Conservation (phyloP, 2,113 vertebrate species). For the Oryzias melastigma region DNA sequence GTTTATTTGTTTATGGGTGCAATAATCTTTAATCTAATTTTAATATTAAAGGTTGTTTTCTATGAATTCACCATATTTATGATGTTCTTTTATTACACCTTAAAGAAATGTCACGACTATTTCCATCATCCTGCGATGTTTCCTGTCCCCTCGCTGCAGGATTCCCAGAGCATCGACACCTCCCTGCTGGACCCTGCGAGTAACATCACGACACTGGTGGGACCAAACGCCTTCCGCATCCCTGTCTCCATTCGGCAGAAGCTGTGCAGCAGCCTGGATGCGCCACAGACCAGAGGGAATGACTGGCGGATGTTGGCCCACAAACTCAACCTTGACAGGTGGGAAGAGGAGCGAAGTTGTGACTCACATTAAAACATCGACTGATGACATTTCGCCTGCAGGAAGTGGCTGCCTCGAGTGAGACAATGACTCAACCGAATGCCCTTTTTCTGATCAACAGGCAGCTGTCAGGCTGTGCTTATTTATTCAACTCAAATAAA, state of each 20-base stretch:
- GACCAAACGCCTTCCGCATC: slow-evolving; percentile 93
- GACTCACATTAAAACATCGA: slow-evolving; percentile 4
- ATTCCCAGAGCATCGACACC: slow-evolving; percentile 85
- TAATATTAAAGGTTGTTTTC: background rate
- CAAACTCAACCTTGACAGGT: slow-evolving; percentile 97
- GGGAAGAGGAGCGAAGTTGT: slow-evolving; percentile 8
- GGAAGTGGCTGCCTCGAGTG: slow-evolving; percentile 1
- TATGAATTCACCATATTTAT: slow-evolving; percentile 25
- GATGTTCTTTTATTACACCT: slow-evolving; percentile 19
- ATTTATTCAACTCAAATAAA: slow-evolving; percentile 2
- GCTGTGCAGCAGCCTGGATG: slow-evolving; percentile 95
- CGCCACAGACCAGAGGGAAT: slow-evolving; percentile 94
- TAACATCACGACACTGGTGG: slow-evolving; percentile 89
- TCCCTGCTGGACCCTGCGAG: slow-evolving; percentile 87
- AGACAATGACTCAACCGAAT: background rate
- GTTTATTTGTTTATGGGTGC: slow-evolving; percentile 47
- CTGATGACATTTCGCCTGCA: slow-evolving; percentile 7
- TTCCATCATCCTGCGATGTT: background rate
- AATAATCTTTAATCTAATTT: background rate
- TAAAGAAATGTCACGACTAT: background rate
- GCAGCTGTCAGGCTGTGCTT: background rate
- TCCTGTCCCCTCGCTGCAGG: slow-evolving; percentile 70
- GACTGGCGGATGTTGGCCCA: slow-evolving; percentile 98
- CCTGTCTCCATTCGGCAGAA: slow-evolving; percentile 96
- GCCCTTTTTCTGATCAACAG: background rate